Evolutionary conservation across 2,113 vertebrate genomes (phyloP), one percentile per base, ranked within the genome.

Genomic region (Datnioides undecimradiatus): DNA sequence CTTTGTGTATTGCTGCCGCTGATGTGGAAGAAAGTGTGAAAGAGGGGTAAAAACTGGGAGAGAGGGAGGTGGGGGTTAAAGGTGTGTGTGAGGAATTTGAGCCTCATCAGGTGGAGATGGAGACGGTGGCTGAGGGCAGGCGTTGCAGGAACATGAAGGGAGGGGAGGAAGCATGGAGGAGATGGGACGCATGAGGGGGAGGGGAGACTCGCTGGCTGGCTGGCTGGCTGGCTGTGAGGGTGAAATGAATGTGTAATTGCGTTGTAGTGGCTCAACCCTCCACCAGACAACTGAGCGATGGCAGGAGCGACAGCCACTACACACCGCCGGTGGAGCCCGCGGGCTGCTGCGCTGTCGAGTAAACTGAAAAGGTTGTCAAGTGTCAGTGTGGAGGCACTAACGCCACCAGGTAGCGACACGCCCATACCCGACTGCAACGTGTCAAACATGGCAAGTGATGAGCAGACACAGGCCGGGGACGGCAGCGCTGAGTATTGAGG

Each of bases 201-300:
- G 83, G 89, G 88, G 89, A 84, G 58, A 51, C 67, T 67, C 9
- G 0, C 33, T 45, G 54, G 57, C 33, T 57, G 31, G 29, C 55
- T 59, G 55, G 2, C 59, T 64, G 33, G n/a, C 45, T 58, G 54
- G 38, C 73, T 74, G 86, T 27, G 84, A n/a, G n/a, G 86, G 84
- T 90, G 89, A 92, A 92, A 90, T 90, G 79, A 90, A 92, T 90
- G 91, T 92, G 92, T 92, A 93, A 93, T 93, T 94, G 90, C 67
- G 81, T 79, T 88, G 88, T 90, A 70, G 92, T 79, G 84, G 82
- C 86, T 92, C 79, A 89, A 79, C 78, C 84, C 77, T 82, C 88
- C 85, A 82, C 54, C 79, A 87, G 63, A 66, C 85, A 46, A 52
- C 62, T 84, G 87, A 87, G 66, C 70, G 88, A 91, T 84, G 80